These are phyloP conservation scores for Calonectris borealis DNA, from an alignment of 2,113 vertebrate species.

Conservation along the genomic window DNA sequence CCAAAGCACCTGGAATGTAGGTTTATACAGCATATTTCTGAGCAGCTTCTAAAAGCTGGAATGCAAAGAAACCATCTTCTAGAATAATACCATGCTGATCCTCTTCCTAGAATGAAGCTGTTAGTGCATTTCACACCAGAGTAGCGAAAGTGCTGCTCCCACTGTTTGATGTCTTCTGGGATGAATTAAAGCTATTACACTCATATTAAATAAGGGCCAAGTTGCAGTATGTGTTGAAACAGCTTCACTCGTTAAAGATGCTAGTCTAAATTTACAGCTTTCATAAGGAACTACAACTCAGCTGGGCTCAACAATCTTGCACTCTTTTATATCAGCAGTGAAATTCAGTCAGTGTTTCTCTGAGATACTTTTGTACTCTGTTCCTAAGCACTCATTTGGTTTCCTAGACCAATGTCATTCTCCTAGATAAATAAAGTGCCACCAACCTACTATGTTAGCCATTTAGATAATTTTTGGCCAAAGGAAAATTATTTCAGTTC, in stretches of 20 bases:
- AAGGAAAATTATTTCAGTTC: not conserved
- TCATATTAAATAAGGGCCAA: not conserved
- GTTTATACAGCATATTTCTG: not conserved
- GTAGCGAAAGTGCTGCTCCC: not conserved
- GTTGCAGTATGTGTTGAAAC: not conserved
- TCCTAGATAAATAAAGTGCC: not conserved
- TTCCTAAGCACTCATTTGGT: not conserved
- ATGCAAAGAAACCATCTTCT: not conserved
- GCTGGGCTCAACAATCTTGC: not conserved
- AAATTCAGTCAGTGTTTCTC: not conserved
- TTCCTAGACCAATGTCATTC: not conserved
- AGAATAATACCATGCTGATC: not conserved
- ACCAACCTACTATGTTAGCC: not conserved
- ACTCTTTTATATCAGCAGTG: not conserved
- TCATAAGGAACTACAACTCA: not conserved
- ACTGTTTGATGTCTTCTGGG: not conserved
- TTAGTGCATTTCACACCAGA: not conserved
- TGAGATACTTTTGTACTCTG: slow-evolving; percentile 3
- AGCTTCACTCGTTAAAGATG: not conserved
- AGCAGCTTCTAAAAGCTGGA: not conserved
- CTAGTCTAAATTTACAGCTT: slow-evolving; percentile 18
- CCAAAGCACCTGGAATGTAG: not conserved
- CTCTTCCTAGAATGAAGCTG: not conserved
- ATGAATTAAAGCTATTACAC: not conserved
- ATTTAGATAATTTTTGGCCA: not conserved